Percentiles rank a stretch among this genome's conserved stretches.
phyloP scores from a whole-genome alignment of 2,113 vertebrate species.

The Elanoides forficatus region DNA sequence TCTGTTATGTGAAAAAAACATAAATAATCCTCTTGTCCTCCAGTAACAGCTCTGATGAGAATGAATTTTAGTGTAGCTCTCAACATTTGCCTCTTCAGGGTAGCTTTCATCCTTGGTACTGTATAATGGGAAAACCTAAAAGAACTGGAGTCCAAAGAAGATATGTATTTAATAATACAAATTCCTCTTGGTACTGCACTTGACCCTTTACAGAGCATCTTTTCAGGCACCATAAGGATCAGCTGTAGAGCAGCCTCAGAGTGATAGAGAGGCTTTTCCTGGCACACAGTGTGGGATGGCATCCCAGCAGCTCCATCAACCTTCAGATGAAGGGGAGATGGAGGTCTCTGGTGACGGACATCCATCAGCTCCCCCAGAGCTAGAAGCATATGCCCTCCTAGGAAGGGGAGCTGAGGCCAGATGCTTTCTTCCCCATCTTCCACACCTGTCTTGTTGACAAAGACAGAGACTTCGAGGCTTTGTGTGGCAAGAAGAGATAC shows the following conservation, averaged over 20 bases:
- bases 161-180: neutral
- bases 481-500: neutral
- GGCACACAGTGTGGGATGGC: neutral
- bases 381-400: neutral
- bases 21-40: conserved; percentile 47
- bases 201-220: neutral
- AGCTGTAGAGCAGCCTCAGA: neutral
- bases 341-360: neutral
- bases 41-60: neutral
- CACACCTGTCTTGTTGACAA: neutral
- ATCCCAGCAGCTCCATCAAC: neutral
- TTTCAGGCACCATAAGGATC: neutral
- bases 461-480: neutral
- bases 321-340: neutral
- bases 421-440: neutral
- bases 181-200: neutral
- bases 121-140: neutral
- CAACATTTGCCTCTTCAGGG: neutral
- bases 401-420: neutral
- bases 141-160: neutral
- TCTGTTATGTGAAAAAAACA: neutral
- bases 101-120: neutral
- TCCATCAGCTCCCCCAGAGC: neutral
- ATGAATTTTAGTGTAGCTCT: rapidly evolving
- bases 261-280: neutral